Base-by-base conservation (phyloP, 2,888 invertebrate species). In the Gortyna flavago region DNA sequence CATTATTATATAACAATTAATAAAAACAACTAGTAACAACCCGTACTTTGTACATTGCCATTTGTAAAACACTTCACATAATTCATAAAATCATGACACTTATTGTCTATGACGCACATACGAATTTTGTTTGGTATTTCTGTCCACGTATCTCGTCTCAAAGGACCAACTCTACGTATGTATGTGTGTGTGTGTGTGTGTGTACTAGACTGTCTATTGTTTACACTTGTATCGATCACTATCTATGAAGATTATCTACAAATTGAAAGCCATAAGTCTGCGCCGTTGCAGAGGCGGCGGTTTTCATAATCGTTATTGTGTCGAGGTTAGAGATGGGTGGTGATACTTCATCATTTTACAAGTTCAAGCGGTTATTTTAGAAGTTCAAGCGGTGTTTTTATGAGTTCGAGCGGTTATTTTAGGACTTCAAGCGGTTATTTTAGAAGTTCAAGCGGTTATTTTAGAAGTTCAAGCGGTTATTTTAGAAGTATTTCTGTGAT, bases 221-320 rank as follows among this genome's bases (percentile, higher is more conserved):
- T 89, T 88, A 88, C 87, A 85, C 88, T 80, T 77, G 65, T 80
- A 80, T 74, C 72, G 89, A 89, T 89, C 79, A 59, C 80, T 87
- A 88, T 88, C 87, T 59, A 16, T 48, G 59, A 64, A 86, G 88
- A 87, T 87, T 75, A 88, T 88, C 86, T 81, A 78, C 85, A 87
- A 89, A 87, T 87, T 85, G 89, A 87, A 89, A 89, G 88, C 79
- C 68, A 85, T 85, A 84, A 87, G 87, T 84, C 72, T 84, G 70
- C 68, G 69, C 65, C 38, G 75, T 64, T 64, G 85, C 75, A 62
- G 67, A 76, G 84, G 85, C 77, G 83, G 77, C 51, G 67, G 81
- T 89, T 81, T 87, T 88, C 87, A 87, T 87, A 80, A 85, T 80
- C 74, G 72, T 77, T 78, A 81, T 83, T 86, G 38, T 83, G 83